phyloP scores from a whole-genome alignment of 2,888 invertebrate species.

The Hydriomena furcata region DNA sequence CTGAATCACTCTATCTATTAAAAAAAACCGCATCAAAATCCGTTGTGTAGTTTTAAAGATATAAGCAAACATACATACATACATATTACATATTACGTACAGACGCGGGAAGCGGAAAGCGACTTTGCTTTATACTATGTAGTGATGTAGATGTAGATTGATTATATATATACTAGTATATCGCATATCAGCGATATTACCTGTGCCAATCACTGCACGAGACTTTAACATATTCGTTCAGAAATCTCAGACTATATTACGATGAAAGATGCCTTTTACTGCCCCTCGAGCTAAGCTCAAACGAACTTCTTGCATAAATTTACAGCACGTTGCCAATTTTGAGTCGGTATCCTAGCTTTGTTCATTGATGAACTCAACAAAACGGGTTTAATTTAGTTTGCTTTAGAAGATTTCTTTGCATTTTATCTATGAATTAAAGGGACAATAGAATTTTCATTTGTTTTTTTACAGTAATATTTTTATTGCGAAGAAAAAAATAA shows the following conservation, averaged over 20 bases:
- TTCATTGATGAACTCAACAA: conserved; percentile 21
- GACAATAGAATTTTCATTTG: not conserved
- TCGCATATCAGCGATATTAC: too few species aligned
- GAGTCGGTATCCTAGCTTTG: conserved; percentile 8
- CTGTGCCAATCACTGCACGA: too few species aligned
- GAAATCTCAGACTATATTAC: conserved; percentile 29
- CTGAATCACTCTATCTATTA: too few species aligned
- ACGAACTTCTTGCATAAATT: conserved; percentile 24
- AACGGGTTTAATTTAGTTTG: not conserved
- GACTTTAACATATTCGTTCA: not conserved
- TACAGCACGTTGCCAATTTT: conserved; percentile 13
- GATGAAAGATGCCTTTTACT: conserved; percentile 43
- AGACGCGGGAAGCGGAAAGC: too few species aligned
- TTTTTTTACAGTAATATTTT: not conserved
- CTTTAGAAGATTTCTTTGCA: not conserved
- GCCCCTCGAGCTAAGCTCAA: conserved; percentile 21
- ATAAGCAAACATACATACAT: too few species aligned
- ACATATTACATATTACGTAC: too few species aligned
- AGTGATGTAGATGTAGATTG: too few species aligned
- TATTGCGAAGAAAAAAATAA: too few species aligned
- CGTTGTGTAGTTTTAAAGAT: too few species aligned
- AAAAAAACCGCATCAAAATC: too few species aligned
- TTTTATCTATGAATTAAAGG: not conserved
- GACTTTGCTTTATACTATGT: too few species aligned
- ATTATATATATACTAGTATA: too few species aligned